Percentiles rank a stretch among this genome's conserved stretches.
These are phyloP conservation scores for Tiaroga cobitis DNA, from an alignment of 2,797 vertebrate species.

Conservation along the genomic window DNA sequence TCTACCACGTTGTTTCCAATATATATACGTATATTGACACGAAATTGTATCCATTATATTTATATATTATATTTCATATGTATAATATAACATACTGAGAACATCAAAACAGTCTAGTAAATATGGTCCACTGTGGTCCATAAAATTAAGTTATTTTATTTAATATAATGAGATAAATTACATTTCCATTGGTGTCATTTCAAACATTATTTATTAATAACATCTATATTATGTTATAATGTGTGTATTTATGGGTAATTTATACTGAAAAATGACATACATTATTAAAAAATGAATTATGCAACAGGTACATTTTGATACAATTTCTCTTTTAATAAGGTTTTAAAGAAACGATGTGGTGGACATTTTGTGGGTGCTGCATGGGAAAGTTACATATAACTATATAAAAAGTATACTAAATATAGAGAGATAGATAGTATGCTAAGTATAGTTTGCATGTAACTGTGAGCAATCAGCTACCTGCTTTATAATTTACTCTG, in stretches of 20 bases:
- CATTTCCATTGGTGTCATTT: not conserved
- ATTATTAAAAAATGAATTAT: not conserved
- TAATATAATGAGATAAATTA: not conserved
- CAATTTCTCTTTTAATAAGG: not conserved
- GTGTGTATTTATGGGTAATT: not conserved
- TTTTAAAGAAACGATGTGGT: not conserved
- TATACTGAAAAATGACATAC: not conserved
- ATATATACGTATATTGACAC: too few relatives aligned
- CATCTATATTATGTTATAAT: too few relatives aligned
- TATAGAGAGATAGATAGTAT: not conserved
- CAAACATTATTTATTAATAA: not conserved
- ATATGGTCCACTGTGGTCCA: not conserved
- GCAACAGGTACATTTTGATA: not conserved
- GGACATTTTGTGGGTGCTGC: not conserved
- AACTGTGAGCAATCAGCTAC: not conserved
- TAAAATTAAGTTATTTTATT: not conserved
- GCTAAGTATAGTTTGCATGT: too few relatives aligned
- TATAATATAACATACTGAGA: not conserved
- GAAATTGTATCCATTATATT: not conserved
- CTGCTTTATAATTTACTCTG: constrained; percentile 18
- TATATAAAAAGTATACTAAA: not conserved
- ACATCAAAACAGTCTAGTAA: not conserved
- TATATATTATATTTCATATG: not conserved
- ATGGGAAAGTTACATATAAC: not conserved
- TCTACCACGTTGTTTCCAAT: not conserved